Conservation (phyloP, 2,113 vertebrate species). For the Antechinus flavipes region DNA sequence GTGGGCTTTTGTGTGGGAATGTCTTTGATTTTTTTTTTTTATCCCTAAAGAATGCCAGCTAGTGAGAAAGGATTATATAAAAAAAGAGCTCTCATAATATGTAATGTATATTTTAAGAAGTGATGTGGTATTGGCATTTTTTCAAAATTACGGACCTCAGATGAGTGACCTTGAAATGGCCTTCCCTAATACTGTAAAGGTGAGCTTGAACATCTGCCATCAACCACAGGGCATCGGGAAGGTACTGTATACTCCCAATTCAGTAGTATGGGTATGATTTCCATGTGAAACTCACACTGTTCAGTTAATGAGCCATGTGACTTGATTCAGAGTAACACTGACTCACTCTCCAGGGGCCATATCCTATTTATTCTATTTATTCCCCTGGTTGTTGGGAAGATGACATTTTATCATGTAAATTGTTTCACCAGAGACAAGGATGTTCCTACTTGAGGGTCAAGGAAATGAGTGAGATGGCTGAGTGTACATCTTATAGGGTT, state of each 20-base stretch:
- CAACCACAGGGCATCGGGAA: background rate
- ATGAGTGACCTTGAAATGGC: background rate
- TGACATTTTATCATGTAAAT: background rate
- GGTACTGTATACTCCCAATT: background rate
- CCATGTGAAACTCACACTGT: background rate
- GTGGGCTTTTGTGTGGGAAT: conserved; percentile 26
- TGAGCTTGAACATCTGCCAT: background rate
- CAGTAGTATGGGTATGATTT: background rate
- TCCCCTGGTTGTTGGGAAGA: background rate
- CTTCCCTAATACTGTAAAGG: background rate
- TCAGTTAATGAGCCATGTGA: background rate
- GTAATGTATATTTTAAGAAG: conserved; percentile 52
- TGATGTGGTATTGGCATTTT: background rate
- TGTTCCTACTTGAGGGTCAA: background rate
- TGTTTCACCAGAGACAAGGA: conserved; percentile 8
- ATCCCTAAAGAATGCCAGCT: conserved; percentile 41
- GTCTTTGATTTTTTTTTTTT: conserved; percentile 51
- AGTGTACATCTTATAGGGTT: background rate
- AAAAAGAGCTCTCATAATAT: conserved; percentile 36
- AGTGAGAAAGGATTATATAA: conserved; percentile 38
- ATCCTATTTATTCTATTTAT: background rate
- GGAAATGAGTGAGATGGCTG: background rate
- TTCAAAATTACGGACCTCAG: background rate
- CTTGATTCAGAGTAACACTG: background rate
- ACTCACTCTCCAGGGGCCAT: background rate